Base-by-base conservation (phyloP, 2,888 invertebrate genomes). In the Aricia artaxerxes region DNA sequence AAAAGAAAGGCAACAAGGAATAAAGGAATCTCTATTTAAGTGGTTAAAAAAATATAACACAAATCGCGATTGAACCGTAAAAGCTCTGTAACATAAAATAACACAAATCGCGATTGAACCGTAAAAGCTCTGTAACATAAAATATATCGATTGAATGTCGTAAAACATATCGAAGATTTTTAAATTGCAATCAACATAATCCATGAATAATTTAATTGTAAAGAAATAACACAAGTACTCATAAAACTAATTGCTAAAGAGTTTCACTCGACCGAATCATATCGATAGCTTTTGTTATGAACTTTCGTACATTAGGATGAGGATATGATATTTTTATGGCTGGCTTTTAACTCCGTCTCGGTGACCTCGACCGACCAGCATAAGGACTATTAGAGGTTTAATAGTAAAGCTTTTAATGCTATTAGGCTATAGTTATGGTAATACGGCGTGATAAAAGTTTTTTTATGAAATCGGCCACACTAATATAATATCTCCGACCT, bases 361-460 rank as follows among this genome's bases (percentile, higher is more conserved):
- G 53, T 76, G 76, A 76, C 76, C 75, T 49, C 76, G 76, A 53
- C 73, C 44, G 31, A 11, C 24, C 24, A 75, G 76, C 76, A 16
- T 76, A 31, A 44, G 6, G 57, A 57, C 53, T 53, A 16, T 76
- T 53, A 44, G 24, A 35, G 35, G 31, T 76, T 76, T 76, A 76
- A 76, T 76, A 76, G 76, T 16, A 76, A 76, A 76, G 31, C 53
- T 76, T 76, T 76, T 76, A 76, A 76, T 57, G 57, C 76, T 76
- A 76, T 76, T 76, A 76, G 57, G 5, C 16, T 76, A 35, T 44
- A 73, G 69, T 69, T 69, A 73, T 76, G 57, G 76, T 76, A 76
- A 57, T 76, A n/a, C 40, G 44, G 57, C 35, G n/a, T 53, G 76
- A 53, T 76, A 35, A 53, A 75, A 49, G 31, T 57, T 76, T 76